Conservation (phyloP, 2,113 vertebrate genomes). For the Perca flavescens region DNA sequence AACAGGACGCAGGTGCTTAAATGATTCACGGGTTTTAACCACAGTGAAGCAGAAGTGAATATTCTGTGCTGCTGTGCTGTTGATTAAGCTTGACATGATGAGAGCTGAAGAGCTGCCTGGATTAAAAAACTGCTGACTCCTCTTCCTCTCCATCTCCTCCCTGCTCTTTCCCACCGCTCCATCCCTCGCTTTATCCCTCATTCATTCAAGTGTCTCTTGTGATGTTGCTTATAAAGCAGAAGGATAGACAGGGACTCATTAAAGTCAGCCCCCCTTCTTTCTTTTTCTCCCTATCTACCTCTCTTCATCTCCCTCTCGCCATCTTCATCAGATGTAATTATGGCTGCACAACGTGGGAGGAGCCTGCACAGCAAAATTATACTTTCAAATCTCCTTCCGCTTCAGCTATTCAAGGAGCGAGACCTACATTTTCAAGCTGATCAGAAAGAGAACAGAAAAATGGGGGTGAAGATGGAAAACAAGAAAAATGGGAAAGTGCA, state of each 20-base stretch:
- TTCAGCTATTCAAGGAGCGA: slow-evolving; percentile 48
- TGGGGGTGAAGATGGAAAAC: neutral
- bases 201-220: slow-evolving; percentile 47
- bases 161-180: slow-evolving; percentile 28
- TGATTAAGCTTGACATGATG: slow-evolving; percentile 69
- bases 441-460: slow-evolving; percentile 31
- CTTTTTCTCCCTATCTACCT: slow-evolving; percentile 41
- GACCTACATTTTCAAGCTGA: slow-evolving; percentile 65
- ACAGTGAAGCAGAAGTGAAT: slow-evolving; percentile 40
- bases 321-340: slow-evolving; percentile 71
- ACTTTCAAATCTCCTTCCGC: slow-evolving; percentile 66
- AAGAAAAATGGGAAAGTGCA: neutral
- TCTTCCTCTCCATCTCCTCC: slow-evolving; percentile 37
- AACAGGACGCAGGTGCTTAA: neutral
- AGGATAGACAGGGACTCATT: slow-evolving; percentile 58
- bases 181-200: slow-evolving; percentile 28
- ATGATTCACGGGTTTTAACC: slow-evolving; percentile 30
- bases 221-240: slow-evolving; percentile 56
- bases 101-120: slow-evolving; percentile 65
- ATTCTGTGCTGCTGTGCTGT: slow-evolving; percentile 48
- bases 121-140: slow-evolving; percentile 78
- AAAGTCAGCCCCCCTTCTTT: slow-evolving; percentile 35
- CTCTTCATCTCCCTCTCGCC: slow-evolving; percentile 47
- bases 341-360: slow-evolving; percentile 52
- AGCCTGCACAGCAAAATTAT: slow-evolving; percentile 55